Evolutionary conservation across 2,888 invertebrate species (phyloP), one percentile per base, ranked within the genome.

Genomic region (Tanypteryx hageni): DNA sequence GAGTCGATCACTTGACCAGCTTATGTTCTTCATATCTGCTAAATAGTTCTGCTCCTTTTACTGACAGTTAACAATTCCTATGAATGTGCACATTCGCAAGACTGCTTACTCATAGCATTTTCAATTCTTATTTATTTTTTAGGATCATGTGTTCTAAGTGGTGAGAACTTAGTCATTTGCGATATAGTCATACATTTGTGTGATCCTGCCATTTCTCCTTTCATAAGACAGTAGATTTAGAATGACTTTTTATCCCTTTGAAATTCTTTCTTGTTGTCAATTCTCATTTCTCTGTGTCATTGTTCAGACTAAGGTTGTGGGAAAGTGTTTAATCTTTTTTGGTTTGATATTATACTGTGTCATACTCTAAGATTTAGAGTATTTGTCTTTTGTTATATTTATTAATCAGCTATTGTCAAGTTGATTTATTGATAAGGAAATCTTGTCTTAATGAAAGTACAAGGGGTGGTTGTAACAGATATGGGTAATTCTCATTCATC

Each of bases 91-190:
- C 89, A 89, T 89, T 89, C 64, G 89, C 89, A 89, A 89, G 89
- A 89, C 89, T 89, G 89, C 89, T 89, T 89, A 89, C 89, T 89
- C 89, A 89, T 89, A 89, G 89, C 89, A 89, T 89, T 89, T 44
- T 89, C 89, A 89, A 61, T 64, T 89, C 16, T n/a, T 68, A 89
- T 89, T 89, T 89, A 89, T 89, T 61, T 89, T 64, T 89, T 89
- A 64, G 44, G 58, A 89, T 68, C 22, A 64, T 89, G 64, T 89
- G 64, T 89, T 85, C 44, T 64, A 89, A 89, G 44, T 89, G 89
- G 89, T 89, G 89, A 89, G 64, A 89, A 68, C 89, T 89, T 89
- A 89, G 86, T 86, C 86, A 86, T 44, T 89, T 89, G 89, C 64
- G 89, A 64, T 64, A 89, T 89, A 89, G 89, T 68, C 89, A 61